Evolutionary conservation across 2,888 invertebrate species (phyloP).

Genomic region (Harpalus rubripes): DNA sequence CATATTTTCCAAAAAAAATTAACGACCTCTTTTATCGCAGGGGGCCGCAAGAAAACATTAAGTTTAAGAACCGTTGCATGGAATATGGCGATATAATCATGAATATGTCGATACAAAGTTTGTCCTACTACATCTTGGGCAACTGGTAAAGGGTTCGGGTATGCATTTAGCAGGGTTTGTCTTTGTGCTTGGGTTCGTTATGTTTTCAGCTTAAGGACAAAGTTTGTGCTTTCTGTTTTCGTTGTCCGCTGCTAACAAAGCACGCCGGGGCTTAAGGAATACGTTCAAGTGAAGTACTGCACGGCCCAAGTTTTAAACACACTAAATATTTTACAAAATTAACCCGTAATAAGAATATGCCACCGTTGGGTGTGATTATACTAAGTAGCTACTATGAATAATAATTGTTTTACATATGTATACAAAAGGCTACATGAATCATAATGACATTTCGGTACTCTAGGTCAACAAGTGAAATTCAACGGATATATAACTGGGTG

Average conservation of each 20-base stretch:
- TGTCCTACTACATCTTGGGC: not conserved
- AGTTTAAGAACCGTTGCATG: too few relatives aligned
- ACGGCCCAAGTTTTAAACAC: conserved; percentile 36
- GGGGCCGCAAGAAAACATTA: too few relatives aligned
- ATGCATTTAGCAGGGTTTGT: conserved; percentile 57
- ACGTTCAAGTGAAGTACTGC: conserved; percentile 46
- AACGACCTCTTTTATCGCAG: too few relatives aligned
- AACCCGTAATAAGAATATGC: conserved; percentile 29
- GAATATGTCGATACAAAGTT: not conserved
- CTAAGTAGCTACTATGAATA: conserved; percentile 11
- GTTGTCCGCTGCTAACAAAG: conserved; percentile 42
- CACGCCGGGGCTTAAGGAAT: conserved; percentile 35
- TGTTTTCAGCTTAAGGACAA: conserved; percentile 63
- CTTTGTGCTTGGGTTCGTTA: conserved; percentile 58
- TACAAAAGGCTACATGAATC: not conserved
- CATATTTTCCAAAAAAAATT: too few relatives aligned
- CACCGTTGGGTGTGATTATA: conserved; percentile 28
- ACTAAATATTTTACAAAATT: conserved; percentile 48
- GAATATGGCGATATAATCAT: too few relatives aligned
- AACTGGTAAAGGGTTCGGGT: conserved; percentile 15
- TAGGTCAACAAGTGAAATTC: too few relatives aligned
- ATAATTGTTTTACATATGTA: conserved; percentile 10
- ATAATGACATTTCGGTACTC: not conserved
- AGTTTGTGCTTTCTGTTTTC: conserved; percentile 57
- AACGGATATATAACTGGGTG: too few relatives aligned